Conservation (phyloP, 1,140 invertebrate species). For the Cherax quadricarinatus region DNA sequence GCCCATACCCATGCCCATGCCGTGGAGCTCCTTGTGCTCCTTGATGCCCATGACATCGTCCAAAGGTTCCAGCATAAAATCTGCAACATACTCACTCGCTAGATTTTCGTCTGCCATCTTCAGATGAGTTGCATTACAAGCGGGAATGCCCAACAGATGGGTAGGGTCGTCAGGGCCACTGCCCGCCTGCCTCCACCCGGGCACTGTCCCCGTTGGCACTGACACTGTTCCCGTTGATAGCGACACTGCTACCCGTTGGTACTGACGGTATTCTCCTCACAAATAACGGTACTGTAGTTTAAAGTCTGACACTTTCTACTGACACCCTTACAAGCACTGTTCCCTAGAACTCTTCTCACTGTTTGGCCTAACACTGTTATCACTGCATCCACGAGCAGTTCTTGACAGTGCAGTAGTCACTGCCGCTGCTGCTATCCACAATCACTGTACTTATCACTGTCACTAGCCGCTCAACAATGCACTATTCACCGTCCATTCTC, state of each 20-base stretch:
- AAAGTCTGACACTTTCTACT: too few relatives aligned
- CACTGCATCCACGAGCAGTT: too few relatives aligned
- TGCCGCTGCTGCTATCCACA: background rate
- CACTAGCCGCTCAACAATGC: background rate
- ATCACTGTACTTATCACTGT: background rate
- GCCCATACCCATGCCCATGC: slow-evolving; percentile 47
- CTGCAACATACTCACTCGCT: slow-evolving; percentile 63
- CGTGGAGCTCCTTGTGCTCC: slow-evolving; percentile 32
- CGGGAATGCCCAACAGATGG: background rate
- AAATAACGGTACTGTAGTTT: too few relatives aligned
- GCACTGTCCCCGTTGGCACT: background rate
- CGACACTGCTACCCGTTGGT: too few relatives aligned
- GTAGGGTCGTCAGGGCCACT: background rate
- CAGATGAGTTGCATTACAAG: slow-evolving; percentile 26
- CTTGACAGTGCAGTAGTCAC: background rate
- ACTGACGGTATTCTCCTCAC: too few relatives aligned
- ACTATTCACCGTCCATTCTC: background rate
- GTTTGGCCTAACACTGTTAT: too few relatives aligned
- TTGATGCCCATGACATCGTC: slow-evolving; percentile 58
- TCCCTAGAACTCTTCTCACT: background rate
- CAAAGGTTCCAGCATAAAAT: slow-evolving; percentile 72
- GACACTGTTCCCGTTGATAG: background rate
- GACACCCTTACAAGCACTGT: background rate
- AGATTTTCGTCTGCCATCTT: slow-evolving; percentile 58
- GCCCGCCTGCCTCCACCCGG: background rate